phyloP scores from a whole-genome alignment of 37 sponge, comb jelly and placozoan species.

The Ianthella basta region DNA sequence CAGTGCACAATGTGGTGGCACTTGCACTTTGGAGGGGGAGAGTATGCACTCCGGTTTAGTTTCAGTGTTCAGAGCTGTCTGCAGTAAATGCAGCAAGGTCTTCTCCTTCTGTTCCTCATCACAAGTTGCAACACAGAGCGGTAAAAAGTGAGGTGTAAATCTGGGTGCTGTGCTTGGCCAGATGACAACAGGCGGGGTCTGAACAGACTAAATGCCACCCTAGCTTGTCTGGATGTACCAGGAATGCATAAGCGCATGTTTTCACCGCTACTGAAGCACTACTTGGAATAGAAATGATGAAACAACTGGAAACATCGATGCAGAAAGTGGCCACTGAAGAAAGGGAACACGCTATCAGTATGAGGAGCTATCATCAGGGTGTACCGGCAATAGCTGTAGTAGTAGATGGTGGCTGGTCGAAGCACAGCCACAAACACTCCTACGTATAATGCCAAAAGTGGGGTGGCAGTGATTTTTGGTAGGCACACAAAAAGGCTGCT shows the following conservation, averaged over 20 bases:
- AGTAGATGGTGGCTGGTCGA: constrained; percentile 48
- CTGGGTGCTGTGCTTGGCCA: constrained; percentile 61
- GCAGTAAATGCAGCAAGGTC: constrained; percentile 12
- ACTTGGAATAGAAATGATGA: constrained; percentile 35
- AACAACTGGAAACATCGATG: constrained; percentile 33
- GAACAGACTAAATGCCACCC: constrained; percentile 27
- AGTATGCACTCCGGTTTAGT: constrained; percentile 30
- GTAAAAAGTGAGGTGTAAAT: constrained; percentile 35
- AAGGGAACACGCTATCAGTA: constrained; percentile 19
- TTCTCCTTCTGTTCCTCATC: background rate
- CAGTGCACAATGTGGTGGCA: constrained; percentile 42
- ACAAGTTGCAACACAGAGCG: background rate
- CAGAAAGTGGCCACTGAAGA: constrained; percentile 19
- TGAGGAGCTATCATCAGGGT: background rate
- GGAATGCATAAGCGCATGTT: constrained; percentile 46
- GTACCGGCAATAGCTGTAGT: constrained; percentile 45
- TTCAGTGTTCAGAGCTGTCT: constrained; percentile 9
- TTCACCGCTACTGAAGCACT: constrained; percentile 9
- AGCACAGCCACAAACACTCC: constrained; percentile 31
- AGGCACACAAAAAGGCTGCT: constrained; percentile 44
- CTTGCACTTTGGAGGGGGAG: constrained; percentile 15
- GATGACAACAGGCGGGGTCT: constrained; percentile 63
- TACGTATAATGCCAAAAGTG: constrained; percentile 55
- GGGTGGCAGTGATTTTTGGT: constrained; percentile 52
- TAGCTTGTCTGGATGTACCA: constrained; percentile 43